Base-by-base conservation (phyloP, 2,888 invertebrate species). In the Oscheius sp. region DNA sequence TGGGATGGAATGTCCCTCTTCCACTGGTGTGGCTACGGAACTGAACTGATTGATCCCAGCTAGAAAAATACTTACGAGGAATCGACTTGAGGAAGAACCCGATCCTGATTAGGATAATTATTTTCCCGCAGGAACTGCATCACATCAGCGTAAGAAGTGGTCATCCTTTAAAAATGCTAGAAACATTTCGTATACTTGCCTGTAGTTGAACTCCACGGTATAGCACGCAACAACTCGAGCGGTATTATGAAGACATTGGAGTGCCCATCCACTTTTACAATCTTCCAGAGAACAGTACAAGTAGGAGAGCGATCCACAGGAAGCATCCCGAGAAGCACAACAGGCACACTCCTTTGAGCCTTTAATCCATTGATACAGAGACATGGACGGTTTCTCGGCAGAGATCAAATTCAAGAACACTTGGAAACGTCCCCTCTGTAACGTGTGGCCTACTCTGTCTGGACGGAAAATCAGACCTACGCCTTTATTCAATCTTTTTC, bases 371-470 rank as follows among this genome's bases (percentile, higher is more conserved):
- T 81, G 76, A 53, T 77, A 76, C 63, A 86, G 82, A 1, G 82
- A 75, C 58, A 87, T 86, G 0, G 87, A 79, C 35, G 85, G 83
- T 23, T 86, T 83, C 23, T 82, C 83, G 53, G 87, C 83, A 43
- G 84, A 79, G 63, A 87, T 87, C 61, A 87, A 74, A 69, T 87
- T 87, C 27, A 87, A 76, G 75, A 85, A 87, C 1, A 87, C 87
- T 85, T 87, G 87, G 78, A 87, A 87, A 0, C 87, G 85, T 55
- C 87, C 87, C 46, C 87, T 77, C 86, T 86, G 76, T 73, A 86
- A 78, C 29, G 23, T 21, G 13, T 25, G 13, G 29, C 49, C 55
- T 55, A 52, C 27, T 49, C 25, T 46, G 46, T 45, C 27, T 21
- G 49, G 49, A 46, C n/a, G 25, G 27, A 49, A 64, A 52, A n/a